Conservation (phyloP, 2,888 invertebrate genomes). For the Drosophila quasianomalipes region DNA sequence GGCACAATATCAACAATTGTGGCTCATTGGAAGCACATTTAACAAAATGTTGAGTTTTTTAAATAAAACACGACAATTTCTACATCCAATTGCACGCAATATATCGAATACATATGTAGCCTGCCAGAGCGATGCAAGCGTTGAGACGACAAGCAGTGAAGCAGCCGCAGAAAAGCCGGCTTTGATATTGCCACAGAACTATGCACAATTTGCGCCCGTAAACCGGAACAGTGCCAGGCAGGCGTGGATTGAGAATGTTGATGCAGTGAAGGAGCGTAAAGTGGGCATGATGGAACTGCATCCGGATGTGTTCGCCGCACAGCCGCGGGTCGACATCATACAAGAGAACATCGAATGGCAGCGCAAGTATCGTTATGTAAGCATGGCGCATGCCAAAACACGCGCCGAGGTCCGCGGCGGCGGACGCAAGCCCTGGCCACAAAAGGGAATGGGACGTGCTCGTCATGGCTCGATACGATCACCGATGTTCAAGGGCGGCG, state of each 20-base stretch:
- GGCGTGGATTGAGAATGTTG: constrained; percentile 94
- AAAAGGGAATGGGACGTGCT: constrained; percentile 96
- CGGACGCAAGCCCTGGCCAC: constrained; percentile 98
- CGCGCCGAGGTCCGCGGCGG: constrained; percentile 95
- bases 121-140: constrained; percentile 26
- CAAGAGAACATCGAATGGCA: constrained; percentile 96
- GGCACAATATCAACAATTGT: constrained; percentile 26
- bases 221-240: constrained; percentile 86
- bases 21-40: constrained; percentile 20
- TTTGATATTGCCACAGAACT: constrained; percentile 76
- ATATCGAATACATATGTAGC: constrained; percentile 42
- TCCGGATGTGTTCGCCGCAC: constrained; percentile 93
- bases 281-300: constrained; percentile 95
- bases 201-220: constrained; percentile 57
- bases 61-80: constrained; percentile 70
- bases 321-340: constrained; percentile 94
- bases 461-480: constrained; percentile 97
- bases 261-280: constrained; percentile 91
- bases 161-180: constrained; percentile 32
- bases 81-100: constrained; percentile 61
- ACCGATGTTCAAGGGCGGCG: constrained; percentile 94
- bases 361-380: constrained; percentile 91
- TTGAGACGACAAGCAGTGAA: constrained; percentile 14
- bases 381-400: constrained; percentile 91
- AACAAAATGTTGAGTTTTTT: constrained; percentile 77